Evolutionary conservation across 2,797 vertebrate species (phyloP).

Genomic region (Lycodopsis pacificus): DNA sequence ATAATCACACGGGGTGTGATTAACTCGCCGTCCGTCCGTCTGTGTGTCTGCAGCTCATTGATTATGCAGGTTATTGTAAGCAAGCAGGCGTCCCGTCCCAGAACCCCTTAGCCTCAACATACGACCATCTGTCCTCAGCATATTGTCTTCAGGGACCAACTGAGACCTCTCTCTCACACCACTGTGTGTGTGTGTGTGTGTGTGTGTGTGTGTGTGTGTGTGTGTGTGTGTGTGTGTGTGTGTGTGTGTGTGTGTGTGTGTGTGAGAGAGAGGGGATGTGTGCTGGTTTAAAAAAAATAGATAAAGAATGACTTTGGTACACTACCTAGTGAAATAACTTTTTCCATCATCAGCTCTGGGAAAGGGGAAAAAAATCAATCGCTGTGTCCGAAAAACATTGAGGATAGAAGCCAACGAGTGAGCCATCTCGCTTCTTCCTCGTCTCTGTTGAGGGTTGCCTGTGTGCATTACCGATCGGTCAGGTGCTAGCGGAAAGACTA

Average conservation of each 20-base stretch:
- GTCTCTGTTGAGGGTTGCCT: too few species aligned
- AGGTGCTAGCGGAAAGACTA: too few species aligned
- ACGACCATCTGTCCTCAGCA: constrained; percentile 61
- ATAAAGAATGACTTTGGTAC: constrained; percentile 38
- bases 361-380: too few species aligned
- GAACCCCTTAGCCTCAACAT: constrained; percentile 22
- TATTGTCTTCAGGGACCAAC: constrained; percentile 34
- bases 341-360: too few species aligned
- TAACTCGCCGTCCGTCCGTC: constrained; percentile 15
- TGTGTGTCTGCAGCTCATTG: constrained; percentile 28
- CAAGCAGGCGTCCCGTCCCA: constrained; percentile 10
- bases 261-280: not conserved
- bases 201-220: constrained; percentile 24
- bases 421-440: too few species aligned
- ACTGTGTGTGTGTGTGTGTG: constrained; percentile 27
- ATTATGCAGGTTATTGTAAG: constrained; percentile 64
- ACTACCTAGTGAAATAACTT: not conserved
- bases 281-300: constrained; percentile 28
- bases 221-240: constrained; percentile 25
- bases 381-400: too few species aligned
- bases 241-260: not conserved
- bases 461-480: too few species aligned
- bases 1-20: constrained; percentile 10
- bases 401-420: too few species aligned
- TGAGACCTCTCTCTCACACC: constrained; percentile 1